phyloP scores from a whole-genome alignment of 1,140 invertebrate genomes.

The Drosophila hydei region DNA sequence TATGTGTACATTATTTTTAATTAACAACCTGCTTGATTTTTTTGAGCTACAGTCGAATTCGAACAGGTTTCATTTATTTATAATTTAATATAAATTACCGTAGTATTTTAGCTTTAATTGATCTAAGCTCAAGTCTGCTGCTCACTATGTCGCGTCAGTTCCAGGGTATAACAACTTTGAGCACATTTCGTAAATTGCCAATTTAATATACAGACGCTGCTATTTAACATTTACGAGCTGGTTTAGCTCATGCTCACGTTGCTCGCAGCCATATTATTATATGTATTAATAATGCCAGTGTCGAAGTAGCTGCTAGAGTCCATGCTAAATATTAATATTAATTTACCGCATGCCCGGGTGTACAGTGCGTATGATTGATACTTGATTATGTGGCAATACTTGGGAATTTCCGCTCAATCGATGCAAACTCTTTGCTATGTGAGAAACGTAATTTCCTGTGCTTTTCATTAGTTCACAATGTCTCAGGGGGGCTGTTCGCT shows the following conservation, averaged over 20 bases:
- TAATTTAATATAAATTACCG: not conserved
- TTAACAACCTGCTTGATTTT: not conserved
- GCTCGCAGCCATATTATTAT: not conserved
- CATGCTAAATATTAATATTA: constrained; percentile 40
- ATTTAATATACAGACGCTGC: constrained; percentile 53
- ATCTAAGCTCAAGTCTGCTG: not conserved
- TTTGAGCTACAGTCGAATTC: not conserved
- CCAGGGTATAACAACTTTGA: constrained; percentile 16
- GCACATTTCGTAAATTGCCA: not conserved
- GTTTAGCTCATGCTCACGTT: too few species aligned
- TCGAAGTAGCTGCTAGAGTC: constrained; percentile 29
- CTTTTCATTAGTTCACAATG: constrained; percentile 21
- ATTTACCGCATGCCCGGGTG: constrained; percentile 22
- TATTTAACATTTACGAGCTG: constrained; percentile 44
- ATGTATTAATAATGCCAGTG: constrained; percentile 32
- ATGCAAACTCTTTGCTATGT: constrained; percentile 4
- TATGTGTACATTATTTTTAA: not conserved
- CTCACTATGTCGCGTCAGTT: not conserved
- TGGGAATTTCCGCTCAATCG: constrained; percentile 15
- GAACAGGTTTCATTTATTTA: not conserved
- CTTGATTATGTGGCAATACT: constrained; percentile 30
- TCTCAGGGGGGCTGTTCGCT: not conserved
- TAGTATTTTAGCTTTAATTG: not conserved
- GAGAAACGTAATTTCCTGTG: constrained; percentile 21
- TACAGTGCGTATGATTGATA: constrained; percentile 60